Evolutionary conservation across 2,888 invertebrate genomes (phyloP), one percentile per base, ranked within the genome.

Genomic region (Ormia ochracea): DNA sequence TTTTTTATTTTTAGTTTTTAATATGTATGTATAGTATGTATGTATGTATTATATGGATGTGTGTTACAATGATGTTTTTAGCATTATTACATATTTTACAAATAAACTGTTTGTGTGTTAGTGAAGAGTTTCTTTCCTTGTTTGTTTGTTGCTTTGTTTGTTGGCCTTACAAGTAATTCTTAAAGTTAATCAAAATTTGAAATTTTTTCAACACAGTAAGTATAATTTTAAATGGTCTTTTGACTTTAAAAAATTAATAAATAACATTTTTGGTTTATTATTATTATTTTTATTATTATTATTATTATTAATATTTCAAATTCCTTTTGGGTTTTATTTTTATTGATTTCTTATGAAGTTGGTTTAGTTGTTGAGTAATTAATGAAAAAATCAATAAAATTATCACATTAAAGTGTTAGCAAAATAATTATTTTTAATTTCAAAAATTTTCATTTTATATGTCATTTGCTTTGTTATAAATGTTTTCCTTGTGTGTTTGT

Each of bases 171-270:
- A 23, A 14, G 36, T 43, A 36, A 36, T 41, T 38, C 70, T 70
- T 75, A 75, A 70, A 54, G 19, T 50, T 80, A 80, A 28, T 63
- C 68, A 70, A 73, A 80, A 80, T 76, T 80, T 80, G 50, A 52
- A 80, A 80, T 73, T 80, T 63, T 72, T 80, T 73, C 72, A 80
- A 80, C 79, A 80, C 80, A 72, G 72, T 76, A 48, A 61, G 54
- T 63, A 26, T 21, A 65, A 31, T 66, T 66, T 58, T 43, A 36
- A 78, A 76, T 81, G 48, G 41, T 73, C 78, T 77, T 76, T 63
- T 45, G 54, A 23, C 58, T 70, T 78, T 59, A 63, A 77, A 58
- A 74, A 58, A 48, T 41, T 48, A 45, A 76, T 28, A 19, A 50
- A 58, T 33, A 41, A 59, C 21, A 45, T 74, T 63, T 70, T 28